These are phyloP conservation scores for Steinernema carpocapsae DNA, from an alignment of 2,888 invertebrate species.

Conservation along the genomic window DNA sequence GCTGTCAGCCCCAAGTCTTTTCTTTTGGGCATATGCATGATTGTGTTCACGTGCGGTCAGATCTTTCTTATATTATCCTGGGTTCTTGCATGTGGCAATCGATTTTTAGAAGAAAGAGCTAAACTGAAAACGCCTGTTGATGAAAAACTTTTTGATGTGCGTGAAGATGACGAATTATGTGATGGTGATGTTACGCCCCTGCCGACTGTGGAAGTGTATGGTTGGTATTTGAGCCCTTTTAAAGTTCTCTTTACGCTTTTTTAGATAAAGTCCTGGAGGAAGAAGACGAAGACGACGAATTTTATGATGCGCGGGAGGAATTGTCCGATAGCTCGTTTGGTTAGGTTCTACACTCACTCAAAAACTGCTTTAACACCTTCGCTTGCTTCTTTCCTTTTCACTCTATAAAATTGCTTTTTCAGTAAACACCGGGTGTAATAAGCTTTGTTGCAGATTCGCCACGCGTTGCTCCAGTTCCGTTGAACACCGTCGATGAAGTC, in stretches of 20 bases:
- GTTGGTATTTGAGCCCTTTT: background rate
- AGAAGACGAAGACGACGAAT: constrained; percentile 23
- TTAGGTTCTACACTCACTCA: constrained; percentile 23
- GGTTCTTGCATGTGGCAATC: constrained; percentile 24
- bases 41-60: background rate
- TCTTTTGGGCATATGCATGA: constrained; percentile 17
- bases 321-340: constrained; percentile 28
- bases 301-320: constrained; percentile 21
- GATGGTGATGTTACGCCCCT: background rate
- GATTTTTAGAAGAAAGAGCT: constrained; percentile 21
- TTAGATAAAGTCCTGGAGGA: background rate
- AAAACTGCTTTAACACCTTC: constrained; percentile 27
- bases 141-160: constrained; percentile 18
- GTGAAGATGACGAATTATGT: constrained; percentile 3
- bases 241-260: constrained; percentile 1
- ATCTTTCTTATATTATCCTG: background rate
- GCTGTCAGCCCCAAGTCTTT: background rate
- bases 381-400: constrained; percentile 22
- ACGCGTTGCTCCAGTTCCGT: background rate
- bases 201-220: background rate
- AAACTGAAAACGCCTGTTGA: constrained; percentile 8
- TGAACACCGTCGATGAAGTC: constrained; percentile 15
- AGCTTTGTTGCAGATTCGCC: background rate
- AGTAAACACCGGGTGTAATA: background rate
- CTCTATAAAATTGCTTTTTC: background rate